Evolutionary conservation across 1,140 invertebrate species (phyloP), one percentile per base, ranked within the genome.

Genomic region (Caenorhabditis latens): DNA sequence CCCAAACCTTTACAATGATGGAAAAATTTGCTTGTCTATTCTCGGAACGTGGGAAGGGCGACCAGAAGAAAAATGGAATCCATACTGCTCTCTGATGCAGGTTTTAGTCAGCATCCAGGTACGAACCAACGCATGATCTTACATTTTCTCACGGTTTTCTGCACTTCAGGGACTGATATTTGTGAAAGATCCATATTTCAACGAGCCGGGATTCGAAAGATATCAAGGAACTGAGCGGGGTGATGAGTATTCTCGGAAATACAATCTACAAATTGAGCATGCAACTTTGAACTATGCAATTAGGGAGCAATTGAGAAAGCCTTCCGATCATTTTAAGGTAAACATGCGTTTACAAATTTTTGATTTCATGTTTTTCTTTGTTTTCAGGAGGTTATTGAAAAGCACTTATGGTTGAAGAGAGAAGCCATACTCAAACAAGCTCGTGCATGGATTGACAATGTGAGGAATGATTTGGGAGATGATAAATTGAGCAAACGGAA

Each of bases 51-150:
- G 97, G 97, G 97, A 99, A 93, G 97, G 97, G 7, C 94, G 97
- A 86, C 97, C 97, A n/a, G 97, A 98, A 93, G 97, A 99, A 93
- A 97, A 98, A 94, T 99, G 97, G 97, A 98, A 98, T 93, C 96
- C 97, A 0, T 98, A 97, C 67, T 98, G 96, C 93, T 97, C 98
- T 92, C 94, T 99, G 83, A 97, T 92, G 32, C 91, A 92, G 85
- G 96, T 99, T 57, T 94, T 99, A 90, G 96, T 98, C 16, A 98
- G 97, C 53, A 98, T 99, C 91, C 97, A 99, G 93, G 91, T 91
- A 63, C 6, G 83, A 75, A 19, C 57, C 7, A 0, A 55, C 8
- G 8, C 32, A 21, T 43, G 46, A 55, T 83, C 55, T 55, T 43
- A 43, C 21, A 19, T 16, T 21, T 32, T 58, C 50, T 19, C 57